Base-by-base conservation (phyloP, 2,888 invertebrate species). In the Amphimallon solstitiale region DNA sequence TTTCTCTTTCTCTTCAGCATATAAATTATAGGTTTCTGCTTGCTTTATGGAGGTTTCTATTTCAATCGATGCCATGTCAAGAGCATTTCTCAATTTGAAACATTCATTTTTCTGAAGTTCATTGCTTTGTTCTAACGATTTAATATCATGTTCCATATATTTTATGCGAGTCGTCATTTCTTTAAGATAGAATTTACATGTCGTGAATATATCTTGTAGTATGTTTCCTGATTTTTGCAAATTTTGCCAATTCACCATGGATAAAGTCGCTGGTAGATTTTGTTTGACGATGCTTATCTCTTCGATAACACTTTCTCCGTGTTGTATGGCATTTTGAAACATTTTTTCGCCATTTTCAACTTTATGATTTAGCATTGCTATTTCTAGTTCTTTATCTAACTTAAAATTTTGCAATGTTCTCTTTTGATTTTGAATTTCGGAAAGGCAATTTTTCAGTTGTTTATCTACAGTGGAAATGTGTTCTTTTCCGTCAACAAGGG, bases 361-460 rank as follows among this genome's bases (percentile, higher is more conserved):
- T 64, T 77, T 72, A 23, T 74, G 71, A 23, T 72, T 68, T 38
- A 80, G 51, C n/a, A 74, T 67, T 2, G 71, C 73, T 4, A 73
- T 61, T 62, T 79, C 77, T n/a, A 80, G 65, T 62, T 80, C 76
- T 34, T 76, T 69, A 17, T 80, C 77, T 0, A 72, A 72, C 70
- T 76, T 77, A 2, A 69, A 66, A 60, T 74, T 73, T 15, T 77
- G 75, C 6, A 75, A 54, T 29, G 56, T 70, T 77, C 79, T 72
- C 76, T 77, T 78, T 48, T 74, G 68, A 61, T 72, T 74, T 65
- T 76, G 75, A 29, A 78, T 67, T 69, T 78, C 74, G 1, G 72
- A 56, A 40, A 74, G 70, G 2, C 69, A 72, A 54, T 62, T 72
- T 2, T 72, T 67, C 2, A 78, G 63, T 65, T 79, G 77, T 5